Base-by-base conservation (phyloP, 2,888 invertebrate species). In the Pomacea canaliculata region DNA sequence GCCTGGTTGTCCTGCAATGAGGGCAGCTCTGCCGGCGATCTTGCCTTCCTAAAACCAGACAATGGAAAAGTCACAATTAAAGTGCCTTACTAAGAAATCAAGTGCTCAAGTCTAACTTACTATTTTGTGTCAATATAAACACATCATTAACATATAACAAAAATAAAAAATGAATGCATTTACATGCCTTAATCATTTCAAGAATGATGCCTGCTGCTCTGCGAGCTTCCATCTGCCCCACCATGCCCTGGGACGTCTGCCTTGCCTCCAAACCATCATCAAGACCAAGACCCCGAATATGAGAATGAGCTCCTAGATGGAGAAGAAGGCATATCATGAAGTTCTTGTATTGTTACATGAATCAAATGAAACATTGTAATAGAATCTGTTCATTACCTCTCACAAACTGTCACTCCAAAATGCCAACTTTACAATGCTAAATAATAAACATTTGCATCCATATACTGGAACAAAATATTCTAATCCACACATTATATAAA, bases 1-100 rank as follows among this genome's bases (percentile, higher is more conserved):
- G n/a, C 97, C 98, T 0, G 99, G 99, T 88, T 98, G 97, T 0
- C 99, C 99, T 0, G 99, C 98, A 62, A 99, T 92, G 19, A 99
- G 91, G 70, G 99, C 94, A 16, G 98, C 98, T 84, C 99, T 92
- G 0, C 99, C 99, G 12, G 98, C 98, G 86, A 99, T 98, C 92
- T 97, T 96, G 75, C 98, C 99, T 89, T 99, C 99, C 91, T 92
- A 79, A 59, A 87, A 81, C 56, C 37, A 75, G 68, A 73, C 16
- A 56, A 63, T 4, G 27, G 7, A 18, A 12, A 63, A 12, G 27
- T 1, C 10, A 63, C 10, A 63, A 60, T n/a, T n/a, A 3, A 70
- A 70, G 19, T 63, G 16, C 4, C 19, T 2, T 7, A 12, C 27
- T 5, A 63, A 63, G 63, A 23, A 23, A 63, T 9, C 27, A 51